Evolutionary conservation across 2,888 invertebrate species (phyloP).

Genomic region (Chymomyza caudatula): DNA sequence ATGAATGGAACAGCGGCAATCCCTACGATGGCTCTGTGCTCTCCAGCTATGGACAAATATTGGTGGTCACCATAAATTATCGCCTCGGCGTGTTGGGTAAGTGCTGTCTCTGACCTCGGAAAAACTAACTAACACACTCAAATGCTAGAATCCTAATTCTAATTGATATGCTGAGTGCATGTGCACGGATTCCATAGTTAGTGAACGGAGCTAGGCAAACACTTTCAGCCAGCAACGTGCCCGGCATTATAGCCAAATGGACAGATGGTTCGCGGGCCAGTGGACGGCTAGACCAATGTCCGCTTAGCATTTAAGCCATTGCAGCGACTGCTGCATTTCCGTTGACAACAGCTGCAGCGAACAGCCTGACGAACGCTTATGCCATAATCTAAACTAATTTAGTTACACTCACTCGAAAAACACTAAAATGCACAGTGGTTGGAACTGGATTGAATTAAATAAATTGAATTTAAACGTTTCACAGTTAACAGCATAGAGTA

Average conservation of each 20-base stretch:
- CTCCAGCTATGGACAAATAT: constrained; percentile 93
- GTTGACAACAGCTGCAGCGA: constrained; percentile 33
- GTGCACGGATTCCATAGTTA: too few relatives aligned
- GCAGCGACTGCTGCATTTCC: constrained; percentile 42
- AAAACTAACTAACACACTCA: constrained; percentile 27
- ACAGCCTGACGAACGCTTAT: constrained; percentile 26
- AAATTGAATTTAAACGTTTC: background rate
- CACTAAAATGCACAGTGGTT: constrained; percentile 26
- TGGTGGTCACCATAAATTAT: constrained; percentile 93
- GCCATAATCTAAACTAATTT: constrained; percentile 54
- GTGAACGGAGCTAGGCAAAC: constrained; percentile 35
- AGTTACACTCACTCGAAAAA: constrained; percentile 27
- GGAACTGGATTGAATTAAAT: background rate
- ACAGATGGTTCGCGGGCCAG: background rate
- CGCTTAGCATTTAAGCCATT: constrained; percentile 39
- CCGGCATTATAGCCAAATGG: constrained; percentile 20
- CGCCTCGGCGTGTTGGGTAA: constrained; percentile 89
- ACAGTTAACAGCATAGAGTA: background rate
- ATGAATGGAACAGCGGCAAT: constrained; percentile 98
- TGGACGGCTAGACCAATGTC: constrained; percentile 6
- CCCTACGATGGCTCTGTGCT: constrained; percentile 98
- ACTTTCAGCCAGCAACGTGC: constrained; percentile 20
- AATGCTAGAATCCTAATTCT: constrained; percentile 52
- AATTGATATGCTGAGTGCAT: constrained; percentile 61
- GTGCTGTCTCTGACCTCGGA: constrained; percentile 65